These are phyloP conservation scores for Ennomos quercinarius DNA, from an alignment of 2,888 invertebrate genomes.

Conservation along the genomic window DNA sequence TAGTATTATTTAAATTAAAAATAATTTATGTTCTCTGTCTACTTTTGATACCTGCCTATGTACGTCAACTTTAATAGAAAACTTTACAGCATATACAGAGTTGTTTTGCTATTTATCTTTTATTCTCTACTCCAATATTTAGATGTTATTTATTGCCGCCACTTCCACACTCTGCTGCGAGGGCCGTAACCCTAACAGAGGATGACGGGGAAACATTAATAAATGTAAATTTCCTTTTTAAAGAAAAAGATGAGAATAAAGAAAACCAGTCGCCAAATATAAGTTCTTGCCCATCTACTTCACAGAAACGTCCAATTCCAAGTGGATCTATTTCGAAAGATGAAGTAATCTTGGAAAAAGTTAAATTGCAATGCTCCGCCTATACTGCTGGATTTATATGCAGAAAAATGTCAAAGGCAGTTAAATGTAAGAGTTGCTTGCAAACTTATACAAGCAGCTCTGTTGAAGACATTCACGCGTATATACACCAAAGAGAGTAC, in stretches of 20 bases:
- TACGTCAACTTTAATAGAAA: too few species aligned
- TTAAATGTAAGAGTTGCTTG: background rate
- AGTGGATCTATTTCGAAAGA: background rate
- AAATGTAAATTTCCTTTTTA: background rate
- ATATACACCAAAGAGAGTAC: background rate
- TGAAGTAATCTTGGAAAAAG: background rate
- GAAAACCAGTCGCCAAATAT: background rate
- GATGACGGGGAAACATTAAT: background rate
- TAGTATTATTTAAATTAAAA: too few species aligned
- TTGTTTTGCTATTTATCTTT: too few species aligned
- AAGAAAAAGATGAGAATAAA: background rate
- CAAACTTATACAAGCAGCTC: background rate
- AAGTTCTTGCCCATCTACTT: conserved; percentile 1
- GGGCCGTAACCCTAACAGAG: too few species aligned
- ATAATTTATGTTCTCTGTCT: too few species aligned
- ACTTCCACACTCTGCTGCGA: too few species aligned
- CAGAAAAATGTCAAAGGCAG: background rate
- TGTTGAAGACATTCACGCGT: background rate
- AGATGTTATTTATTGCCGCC: too few species aligned
- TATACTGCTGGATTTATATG: conserved; percentile 4
- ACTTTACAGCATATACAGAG: too few species aligned
- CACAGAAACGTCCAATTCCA: background rate
- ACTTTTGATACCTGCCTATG: too few species aligned
- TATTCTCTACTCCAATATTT: too few species aligned
- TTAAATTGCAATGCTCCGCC: background rate